Base-by-base conservation (phyloP, 2,113 vertebrate species). In the Petromus typicus region DNA sequence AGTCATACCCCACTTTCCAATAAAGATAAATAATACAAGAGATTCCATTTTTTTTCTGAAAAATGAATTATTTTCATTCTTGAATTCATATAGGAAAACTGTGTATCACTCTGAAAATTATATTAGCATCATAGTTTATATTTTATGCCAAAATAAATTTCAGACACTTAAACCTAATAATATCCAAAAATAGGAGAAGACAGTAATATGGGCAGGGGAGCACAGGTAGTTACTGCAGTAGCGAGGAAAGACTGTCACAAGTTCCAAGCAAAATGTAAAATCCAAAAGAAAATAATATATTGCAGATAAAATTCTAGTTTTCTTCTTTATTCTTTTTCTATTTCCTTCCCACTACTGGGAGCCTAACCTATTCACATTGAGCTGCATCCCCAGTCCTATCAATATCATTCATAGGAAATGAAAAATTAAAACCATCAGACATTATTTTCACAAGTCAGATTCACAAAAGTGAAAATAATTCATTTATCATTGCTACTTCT, bases 241-340 rank as follows among this genome's bases (percentile, higher is more conserved):
- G 66, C 40, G 10, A 73, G 40, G 54, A 71, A 76, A 80, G 9
- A 5, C 43, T 12, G 34, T 73, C 75, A 1, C 59, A 56, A 61
- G 30, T 89, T 83, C n/a, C 5, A 56, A 61, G 25, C 30, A 87
- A 76, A 69, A 48, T 27, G 3, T 90, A 75, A 43, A n/a, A 87
- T 4, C 32, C 57, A 81, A 90, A 78, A 43, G 43, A 93, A 86
- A 92, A 27, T 30, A 96, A 59, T 96, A 61, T 51, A 84, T 85
- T 51, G 61, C 14, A 76, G 23, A 48, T 18, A 56, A 56, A 90
- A 69, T 6, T 63, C 37, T 64, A 12, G 9, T 64, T 64, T 64
- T 32, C 27, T 30, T 63, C 61, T 11, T 61, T 61, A 2, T 73
- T 73, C 69, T 75, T 30, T 16, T 27, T 48, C 7, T 48, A 30